Evolutionary conservation across 2,113 vertebrate genomes (phyloP).

Genomic region (Mastomys natalensis): DNA sequence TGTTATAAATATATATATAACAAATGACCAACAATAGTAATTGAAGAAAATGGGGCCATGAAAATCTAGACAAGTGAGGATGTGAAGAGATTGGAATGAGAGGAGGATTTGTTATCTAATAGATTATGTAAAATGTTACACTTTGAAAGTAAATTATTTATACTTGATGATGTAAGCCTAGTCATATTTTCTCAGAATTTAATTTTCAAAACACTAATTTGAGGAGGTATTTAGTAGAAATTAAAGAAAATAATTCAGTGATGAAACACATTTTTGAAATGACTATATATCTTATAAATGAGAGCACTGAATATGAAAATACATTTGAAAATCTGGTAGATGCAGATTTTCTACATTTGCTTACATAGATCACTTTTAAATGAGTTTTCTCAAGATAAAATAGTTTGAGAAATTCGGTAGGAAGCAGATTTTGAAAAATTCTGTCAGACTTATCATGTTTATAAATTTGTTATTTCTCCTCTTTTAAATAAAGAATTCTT

Average conservation of each 20-base stretch:
- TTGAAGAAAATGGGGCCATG: background rate
- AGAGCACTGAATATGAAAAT: constrained; percentile 29
- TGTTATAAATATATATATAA: background rate
- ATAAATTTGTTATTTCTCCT: background rate
- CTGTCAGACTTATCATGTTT: background rate
- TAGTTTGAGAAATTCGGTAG: constrained; percentile 11
- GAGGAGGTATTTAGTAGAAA: constrained; percentile 32
- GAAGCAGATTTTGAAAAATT: constrained; percentile 20
- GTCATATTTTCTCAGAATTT: background rate
- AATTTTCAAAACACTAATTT: constrained; percentile 13
- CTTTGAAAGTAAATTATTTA: constrained; percentile 10
- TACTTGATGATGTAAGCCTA: background rate
- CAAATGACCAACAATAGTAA: background rate
- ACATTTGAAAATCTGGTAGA: constrained; percentile 13
- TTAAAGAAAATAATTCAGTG: background rate
- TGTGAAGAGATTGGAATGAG: background rate
- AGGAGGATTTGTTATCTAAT: too few species aligned
- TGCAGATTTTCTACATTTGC: background rate
- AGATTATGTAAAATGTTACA: background rate
- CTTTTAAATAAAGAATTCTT: background rate
- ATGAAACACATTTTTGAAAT: constrained; percentile 23
- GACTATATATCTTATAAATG: constrained; percentile 4
- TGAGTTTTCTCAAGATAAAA: background rate
- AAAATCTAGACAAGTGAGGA: background rate
- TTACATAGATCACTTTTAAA: background rate